These are phyloP conservation scores for Papilio aristodemus DNA, from an alignment of 1,140 invertebrate genomes.

Conservation along the genomic window DNA sequence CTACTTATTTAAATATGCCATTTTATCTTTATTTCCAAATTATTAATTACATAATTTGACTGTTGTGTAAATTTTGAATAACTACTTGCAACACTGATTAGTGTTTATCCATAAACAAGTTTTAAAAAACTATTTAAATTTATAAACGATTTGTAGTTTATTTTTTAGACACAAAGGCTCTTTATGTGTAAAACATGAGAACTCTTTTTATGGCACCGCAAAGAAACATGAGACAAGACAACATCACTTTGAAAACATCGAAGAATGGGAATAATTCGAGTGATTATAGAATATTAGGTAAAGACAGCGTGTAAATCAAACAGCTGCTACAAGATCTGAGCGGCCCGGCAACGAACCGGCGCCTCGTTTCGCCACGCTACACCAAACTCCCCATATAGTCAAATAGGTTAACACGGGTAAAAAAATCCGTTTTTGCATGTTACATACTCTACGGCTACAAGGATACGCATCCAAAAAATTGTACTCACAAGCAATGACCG, in stretches of 20 bases:
- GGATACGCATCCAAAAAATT: constrained; percentile 43
- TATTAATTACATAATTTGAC: constrained; percentile 33
- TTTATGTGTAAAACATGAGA: constrained; percentile 11
- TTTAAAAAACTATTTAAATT: constrained; percentile 1
- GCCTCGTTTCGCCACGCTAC: constrained; percentile 67
- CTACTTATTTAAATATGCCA: constrained; percentile 17
- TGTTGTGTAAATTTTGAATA: constrained; percentile 17
- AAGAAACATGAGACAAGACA: constrained; percentile 19
- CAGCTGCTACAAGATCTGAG: constrained; percentile 56
- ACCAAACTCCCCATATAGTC: constrained; percentile 63
- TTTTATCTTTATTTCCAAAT: constrained; percentile 28
- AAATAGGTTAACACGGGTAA: constrained; percentile 69
- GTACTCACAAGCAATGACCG: constrained; percentile 66
- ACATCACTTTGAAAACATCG: constrained; percentile 32
- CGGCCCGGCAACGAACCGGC: constrained; percentile 58
- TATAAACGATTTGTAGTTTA: constrained; percentile 6
- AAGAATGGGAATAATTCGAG: constrained; percentile 19
- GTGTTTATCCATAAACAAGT: constrained; percentile 31
- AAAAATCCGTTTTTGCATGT: constrained; percentile 41
- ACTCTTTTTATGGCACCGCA: background rate
- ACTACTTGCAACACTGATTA: constrained; percentile 23
- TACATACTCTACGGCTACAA: constrained; percentile 32
- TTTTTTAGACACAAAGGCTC: constrained; percentile 10
- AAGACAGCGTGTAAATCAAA: constrained; percentile 51
- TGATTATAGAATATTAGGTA: constrained; percentile 34